These are phyloP conservation scores for Puma concolor DNA, from an alignment of 2,113 vertebrate genomes.

Conservation along the genomic window DNA sequence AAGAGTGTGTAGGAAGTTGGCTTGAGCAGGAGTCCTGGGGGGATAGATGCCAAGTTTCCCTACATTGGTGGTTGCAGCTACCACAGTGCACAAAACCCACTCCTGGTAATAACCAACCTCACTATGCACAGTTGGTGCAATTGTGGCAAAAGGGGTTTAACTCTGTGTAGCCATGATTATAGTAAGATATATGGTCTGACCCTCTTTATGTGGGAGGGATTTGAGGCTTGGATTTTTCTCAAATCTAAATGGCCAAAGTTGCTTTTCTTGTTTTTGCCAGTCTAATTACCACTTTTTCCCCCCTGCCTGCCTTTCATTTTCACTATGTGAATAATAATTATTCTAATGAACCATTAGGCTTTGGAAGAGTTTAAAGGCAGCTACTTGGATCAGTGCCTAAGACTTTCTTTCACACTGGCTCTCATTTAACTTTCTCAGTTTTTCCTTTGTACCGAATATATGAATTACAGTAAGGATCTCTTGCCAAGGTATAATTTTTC, in stretches of 20 bases:
- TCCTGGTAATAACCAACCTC: background rate
- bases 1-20: background rate
- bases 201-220: background rate
- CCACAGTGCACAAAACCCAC: background rate
- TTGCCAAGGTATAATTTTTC: slow-evolving; percentile 52
- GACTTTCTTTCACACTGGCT: slow-evolving; percentile 17
- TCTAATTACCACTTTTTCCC: background rate
- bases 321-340: slow-evolving; percentile 34
- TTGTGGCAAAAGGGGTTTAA: slow-evolving; percentile 22
- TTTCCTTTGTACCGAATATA: slow-evolving; percentile 26
- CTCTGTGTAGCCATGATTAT: slow-evolving; percentile 49
- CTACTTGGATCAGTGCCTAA: slow-evolving; percentile 5
- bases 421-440: slow-evolving; percentile 50
- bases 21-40: background rate
- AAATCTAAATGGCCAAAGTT: background rate
- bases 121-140: background rate
- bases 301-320: slow-evolving; percentile 36
- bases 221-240: slow-evolving; percentile 58
- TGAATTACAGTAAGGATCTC: background rate
- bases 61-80: slow-evolving; percentile 27
- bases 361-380: slow-evolving; percentile 16
- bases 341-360: slow-evolving; percentile 34
- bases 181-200: background rate
- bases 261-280: slow-evolving; percentile 23
- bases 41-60: background rate